Evolutionary conservation across 92 coral and sea anemone genomes (phyloP).

Genomic region (Actinostola sp.): DNA sequence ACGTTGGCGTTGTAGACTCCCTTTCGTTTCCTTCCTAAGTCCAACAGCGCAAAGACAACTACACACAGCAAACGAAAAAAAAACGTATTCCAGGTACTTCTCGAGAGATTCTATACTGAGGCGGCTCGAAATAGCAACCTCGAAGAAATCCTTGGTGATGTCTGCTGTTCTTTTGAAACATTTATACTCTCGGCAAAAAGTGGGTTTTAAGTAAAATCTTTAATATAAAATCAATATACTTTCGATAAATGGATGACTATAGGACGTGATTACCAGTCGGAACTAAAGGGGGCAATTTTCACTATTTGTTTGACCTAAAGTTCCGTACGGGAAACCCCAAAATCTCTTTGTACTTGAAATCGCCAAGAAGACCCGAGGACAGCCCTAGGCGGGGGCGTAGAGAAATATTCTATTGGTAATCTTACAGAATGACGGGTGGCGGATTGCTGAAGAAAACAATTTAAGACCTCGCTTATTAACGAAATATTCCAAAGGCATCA

Average conservation of each 20-base stretch:
- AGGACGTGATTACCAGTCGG: constrained; percentile 30
- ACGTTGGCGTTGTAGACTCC: constrained; percentile 15
- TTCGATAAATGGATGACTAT: neutral
- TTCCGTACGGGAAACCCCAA: constrained; percentile 18
- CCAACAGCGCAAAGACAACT: too few species aligned
- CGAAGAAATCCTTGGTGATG: too few species aligned
- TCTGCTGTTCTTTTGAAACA: neutral
- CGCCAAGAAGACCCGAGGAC: neutral
- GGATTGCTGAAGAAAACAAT: neutral
- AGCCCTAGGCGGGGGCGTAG: constrained; percentile 2
- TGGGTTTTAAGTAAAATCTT: neutral
- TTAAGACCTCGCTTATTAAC: neutral
- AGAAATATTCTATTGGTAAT: constrained; percentile 8
- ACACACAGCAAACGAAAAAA: too few species aligned
- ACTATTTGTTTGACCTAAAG: neutral
- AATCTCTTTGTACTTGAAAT: constrained; percentile 23
- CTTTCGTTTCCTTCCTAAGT: constrained; percentile 3
- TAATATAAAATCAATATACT: constrained; percentile 1
- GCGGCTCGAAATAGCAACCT: too few species aligned
- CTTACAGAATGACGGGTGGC: constrained; percentile 5
- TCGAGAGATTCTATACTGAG: too few species aligned
- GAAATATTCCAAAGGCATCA: too few species aligned
- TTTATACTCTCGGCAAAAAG: neutral
- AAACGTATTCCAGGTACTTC: too few species aligned
- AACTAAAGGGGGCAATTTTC: neutral